Evolutionary conservation across 2,888 invertebrate species (phyloP).

Genomic region (Spatulosminthurus flaviceps): DNA sequence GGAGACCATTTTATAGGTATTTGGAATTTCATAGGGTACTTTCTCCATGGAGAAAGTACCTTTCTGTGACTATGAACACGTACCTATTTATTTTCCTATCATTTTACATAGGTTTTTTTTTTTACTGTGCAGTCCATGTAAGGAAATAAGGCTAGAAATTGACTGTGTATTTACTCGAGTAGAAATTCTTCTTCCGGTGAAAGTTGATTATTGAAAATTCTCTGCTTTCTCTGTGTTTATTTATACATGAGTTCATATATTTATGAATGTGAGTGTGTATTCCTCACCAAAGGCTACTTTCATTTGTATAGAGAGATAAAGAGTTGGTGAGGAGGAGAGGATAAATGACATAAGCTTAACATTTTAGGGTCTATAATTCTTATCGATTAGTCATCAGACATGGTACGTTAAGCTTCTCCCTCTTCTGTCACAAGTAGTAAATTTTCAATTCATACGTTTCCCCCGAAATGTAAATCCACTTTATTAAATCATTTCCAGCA

Average conservation of each 20-base stretch:
- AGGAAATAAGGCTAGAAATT: too few relatives aligned
- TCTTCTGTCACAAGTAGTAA: neutral
- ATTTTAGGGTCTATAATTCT: slow-evolving; percentile 32
- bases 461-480: slow-evolving; percentile 19
- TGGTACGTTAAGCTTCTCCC: slow-evolving; percentile 21
- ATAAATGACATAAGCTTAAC: slow-evolving; percentile 23
- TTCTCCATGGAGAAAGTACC: too few relatives aligned
- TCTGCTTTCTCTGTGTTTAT: neutral
- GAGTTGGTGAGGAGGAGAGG: neutral
- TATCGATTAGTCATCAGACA: slow-evolving; percentile 44
- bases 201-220: neutral
- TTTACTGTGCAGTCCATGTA: too few relatives aligned
- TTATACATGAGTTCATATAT: neutral
- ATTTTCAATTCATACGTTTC: slow-evolving; percentile 2
- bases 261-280: neutral
- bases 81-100: too few relatives aligned
- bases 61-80: too few relatives aligned
- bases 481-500: slow-evolving; percentile 39
- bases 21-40: too few relatives aligned
- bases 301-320: neutral
- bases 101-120: too few relatives aligned
- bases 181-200: too few relatives aligned
- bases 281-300: too few relatives aligned
- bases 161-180: too few relatives aligned
- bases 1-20: too few relatives aligned